phyloP scores from a whole-genome alignment of 2,797 vertebrate genomes.

The Fringilla coelebs region DNA sequence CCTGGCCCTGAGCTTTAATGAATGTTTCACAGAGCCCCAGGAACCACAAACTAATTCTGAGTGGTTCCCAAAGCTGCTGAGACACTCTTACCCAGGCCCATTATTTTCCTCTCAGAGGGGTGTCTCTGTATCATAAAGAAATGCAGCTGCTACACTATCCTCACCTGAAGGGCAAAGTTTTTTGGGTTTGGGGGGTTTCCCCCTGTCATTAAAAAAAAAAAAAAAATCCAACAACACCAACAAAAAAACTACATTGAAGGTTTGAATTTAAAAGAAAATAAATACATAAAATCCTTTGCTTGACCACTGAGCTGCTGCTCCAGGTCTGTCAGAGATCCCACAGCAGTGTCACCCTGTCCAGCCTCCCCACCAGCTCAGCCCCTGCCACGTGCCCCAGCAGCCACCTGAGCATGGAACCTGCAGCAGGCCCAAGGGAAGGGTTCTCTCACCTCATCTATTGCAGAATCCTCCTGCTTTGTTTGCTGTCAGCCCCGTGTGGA shows the following conservation, averaged over 20 bases:
- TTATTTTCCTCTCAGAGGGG: neutral
- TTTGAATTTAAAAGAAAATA: neutral
- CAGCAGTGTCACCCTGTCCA: rapidly evolving
- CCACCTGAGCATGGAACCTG: neutral
- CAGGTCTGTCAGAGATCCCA: rapidly evolving
- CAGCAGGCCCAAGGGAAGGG: rapidly evolving
- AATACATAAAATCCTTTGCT: neutral
- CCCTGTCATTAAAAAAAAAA: rapidly evolving
- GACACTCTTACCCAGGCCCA: neutral
- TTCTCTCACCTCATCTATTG: rapidly evolving
- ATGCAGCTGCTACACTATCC: neutral
- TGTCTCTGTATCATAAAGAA: neutral
- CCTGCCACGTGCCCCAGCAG: neutral
- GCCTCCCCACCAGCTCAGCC: neutral
- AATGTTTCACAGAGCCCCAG: neutral
- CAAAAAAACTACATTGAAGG: rapidly evolving
- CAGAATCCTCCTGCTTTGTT: neutral
- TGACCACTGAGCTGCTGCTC: neutral
- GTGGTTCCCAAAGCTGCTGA: neutral
- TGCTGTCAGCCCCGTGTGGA: rapidly evolving
- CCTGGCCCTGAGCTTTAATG: neutral
- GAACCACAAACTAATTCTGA: neutral
- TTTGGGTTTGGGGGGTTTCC: rapidly evolving
- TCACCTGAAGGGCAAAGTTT: neutral
- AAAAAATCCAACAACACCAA: no score